Evolutionary conservation across 2,888 invertebrate species (phyloP), one percentile per base, ranked within the genome.

Genomic region (Brassicogethes aeneus): DNA sequence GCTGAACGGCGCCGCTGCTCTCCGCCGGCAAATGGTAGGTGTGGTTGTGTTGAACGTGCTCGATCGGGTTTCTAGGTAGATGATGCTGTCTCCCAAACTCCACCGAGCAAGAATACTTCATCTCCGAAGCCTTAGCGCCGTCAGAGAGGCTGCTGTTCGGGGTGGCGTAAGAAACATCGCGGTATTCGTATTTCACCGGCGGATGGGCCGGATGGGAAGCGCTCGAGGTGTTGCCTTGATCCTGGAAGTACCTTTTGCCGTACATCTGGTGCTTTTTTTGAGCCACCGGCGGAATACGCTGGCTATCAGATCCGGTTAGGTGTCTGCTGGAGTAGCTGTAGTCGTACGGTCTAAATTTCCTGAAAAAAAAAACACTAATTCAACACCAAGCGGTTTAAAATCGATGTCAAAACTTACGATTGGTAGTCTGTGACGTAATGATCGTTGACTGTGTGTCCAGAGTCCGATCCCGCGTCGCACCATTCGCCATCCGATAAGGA

Each of bases 251-350:
- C 52, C 91, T 70, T 65, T 91, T 90, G 3, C 90, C 92, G 61
- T 88, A 92, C 83, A 92, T 84, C 57, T 91, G 91, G 62, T 91
- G 90, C 65, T 92, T 92, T 71, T 92, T 92, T 67, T 91, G 90
- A 0, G 85, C 84, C 34, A 83, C 82, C 8, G 77, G 75, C 17
- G 79, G 79, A 50, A 77, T 72, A 29, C 78, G 70, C 2, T 72
- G 70, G 10, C 70, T 64, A 50, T 76, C 76, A 17, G 71, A 62
- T 29, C 59, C 60, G 39, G 62, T 65, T 48, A 69, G 66, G 65
- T 79, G 53, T 60, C 74, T 16, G 63, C 74, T 68, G 30, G 74
- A 76, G 58, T 80, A 80, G 55, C 78, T 79, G 55, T 81, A 82
- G 60, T 81, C 81, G 62, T 85, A 87, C 1, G 85, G 83, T 40